These are phyloP conservation scores for Oeneis ivallda DNA, from an alignment of 2,888 invertebrate species.

Conservation along the genomic window DNA sequence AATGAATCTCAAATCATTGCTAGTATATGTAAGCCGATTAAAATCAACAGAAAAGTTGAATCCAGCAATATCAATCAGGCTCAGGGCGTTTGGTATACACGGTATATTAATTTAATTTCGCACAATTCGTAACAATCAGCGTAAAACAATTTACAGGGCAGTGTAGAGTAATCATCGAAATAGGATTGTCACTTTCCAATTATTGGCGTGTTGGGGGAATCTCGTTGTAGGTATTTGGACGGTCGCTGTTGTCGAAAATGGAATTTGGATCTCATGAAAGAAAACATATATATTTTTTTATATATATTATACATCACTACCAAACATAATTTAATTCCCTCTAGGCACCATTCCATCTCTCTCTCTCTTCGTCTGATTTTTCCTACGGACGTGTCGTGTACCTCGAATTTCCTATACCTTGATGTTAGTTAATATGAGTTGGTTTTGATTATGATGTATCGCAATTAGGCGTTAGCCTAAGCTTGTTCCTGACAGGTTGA, in stretches of 20 bases:
- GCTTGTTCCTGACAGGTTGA: not conserved
- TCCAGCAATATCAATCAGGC: slow-evolving; percentile 36
- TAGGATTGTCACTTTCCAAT: slow-evolving; percentile 78
- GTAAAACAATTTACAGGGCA: slow-evolving; percentile 49
- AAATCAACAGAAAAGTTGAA: slow-evolving; percentile 30
- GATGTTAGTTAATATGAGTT: no score
- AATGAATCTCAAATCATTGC: slow-evolving; percentile 15
- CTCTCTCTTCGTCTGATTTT: not conserved
- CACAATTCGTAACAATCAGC: slow-evolving; percentile 48
- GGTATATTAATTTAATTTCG: slow-evolving; percentile 43
- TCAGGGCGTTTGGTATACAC: slow-evolving; percentile 35
- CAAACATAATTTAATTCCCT: no score
- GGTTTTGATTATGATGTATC: no score
- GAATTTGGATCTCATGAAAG: slow-evolving; percentile 24
- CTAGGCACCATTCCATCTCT: no score
- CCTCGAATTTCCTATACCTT: no score
- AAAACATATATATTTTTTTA: not conserved
- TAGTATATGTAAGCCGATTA: slow-evolving; percentile 27
- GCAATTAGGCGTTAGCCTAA: no score
- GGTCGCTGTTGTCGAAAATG: slow-evolving; percentile 35
- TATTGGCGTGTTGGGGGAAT: slow-evolving; percentile 60
- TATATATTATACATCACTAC: not conserved
- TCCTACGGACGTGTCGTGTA: no score
- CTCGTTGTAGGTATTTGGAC: slow-evolving; percentile 49
- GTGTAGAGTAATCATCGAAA: slow-evolving; percentile 69